phyloP scores from a whole-genome alignment of 2,797 vertebrate genomes.

The Carapus acus region DNA sequence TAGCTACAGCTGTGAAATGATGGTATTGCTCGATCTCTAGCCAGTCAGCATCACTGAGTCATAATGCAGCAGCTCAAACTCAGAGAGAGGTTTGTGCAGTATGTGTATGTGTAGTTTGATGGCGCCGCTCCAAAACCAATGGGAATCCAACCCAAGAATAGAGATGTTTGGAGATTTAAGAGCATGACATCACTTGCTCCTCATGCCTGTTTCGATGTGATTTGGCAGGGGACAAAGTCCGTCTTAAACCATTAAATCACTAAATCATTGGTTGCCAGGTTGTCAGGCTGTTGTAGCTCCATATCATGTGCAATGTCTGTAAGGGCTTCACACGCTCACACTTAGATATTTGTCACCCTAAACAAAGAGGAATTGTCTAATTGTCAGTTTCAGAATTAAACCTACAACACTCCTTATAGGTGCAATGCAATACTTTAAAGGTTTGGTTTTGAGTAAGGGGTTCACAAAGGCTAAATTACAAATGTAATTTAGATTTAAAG shows the following conservation, averaged over 20 bases:
- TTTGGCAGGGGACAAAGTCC: conserved; percentile 21
- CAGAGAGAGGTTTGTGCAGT: conserved; percentile 21
- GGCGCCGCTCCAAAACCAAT: conserved; percentile 13
- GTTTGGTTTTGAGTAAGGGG: too few relatives aligned
- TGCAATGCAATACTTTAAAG: too few relatives aligned
- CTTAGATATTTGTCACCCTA: too few relatives aligned
- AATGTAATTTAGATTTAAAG: too few relatives aligned
- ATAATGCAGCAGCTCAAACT: conserved; percentile 21
- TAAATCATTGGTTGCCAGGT: neutral
- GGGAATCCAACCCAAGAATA: conserved; percentile 16
- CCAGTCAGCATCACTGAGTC: conserved; percentile 34
- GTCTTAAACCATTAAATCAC: neutral
- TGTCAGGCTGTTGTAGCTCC: too few relatives aligned
- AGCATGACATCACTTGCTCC: neutral
- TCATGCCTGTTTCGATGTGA: conserved; percentile 7
- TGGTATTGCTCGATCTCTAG: conserved; percentile 37
- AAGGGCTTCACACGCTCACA: too few relatives aligned
- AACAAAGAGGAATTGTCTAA: too few relatives aligned
- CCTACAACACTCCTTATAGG: too few relatives aligned
- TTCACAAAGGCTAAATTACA: too few relatives aligned
- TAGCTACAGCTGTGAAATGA: conserved; percentile 31
- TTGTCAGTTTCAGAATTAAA: too few relatives aligned
- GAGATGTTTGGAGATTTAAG: conserved; percentile 14
- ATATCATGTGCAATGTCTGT: too few relatives aligned
- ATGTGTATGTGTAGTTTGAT: conserved; percentile 37